phyloP scores from a whole-genome alignment of 2,797 vertebrate species.

The Gobio occitaniae region DNA sequence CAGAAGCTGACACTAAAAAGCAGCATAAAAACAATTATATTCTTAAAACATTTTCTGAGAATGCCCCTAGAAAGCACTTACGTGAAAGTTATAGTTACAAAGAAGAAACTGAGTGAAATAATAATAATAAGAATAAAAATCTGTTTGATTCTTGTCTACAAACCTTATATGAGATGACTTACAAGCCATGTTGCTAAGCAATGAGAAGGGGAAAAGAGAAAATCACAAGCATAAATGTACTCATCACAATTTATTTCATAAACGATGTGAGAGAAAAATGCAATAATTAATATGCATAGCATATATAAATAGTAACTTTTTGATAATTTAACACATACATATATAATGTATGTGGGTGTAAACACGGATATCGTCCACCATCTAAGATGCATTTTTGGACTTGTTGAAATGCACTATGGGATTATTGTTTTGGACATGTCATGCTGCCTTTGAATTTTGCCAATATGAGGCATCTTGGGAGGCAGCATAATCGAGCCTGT shows the following conservation, averaged over 20 bases:
- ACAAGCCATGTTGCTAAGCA: neutral
- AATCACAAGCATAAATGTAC: neutral
- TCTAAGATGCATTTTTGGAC: neutral
- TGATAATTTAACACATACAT: neutral
- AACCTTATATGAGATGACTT: conserved; percentile 21
- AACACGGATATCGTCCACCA: neutral
- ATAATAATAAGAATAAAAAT: neutral
- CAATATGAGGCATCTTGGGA: neutral
- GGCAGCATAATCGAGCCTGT: neutral
- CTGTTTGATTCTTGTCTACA: neutral
- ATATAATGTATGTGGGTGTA: neutral
- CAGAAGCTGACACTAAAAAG: conserved; percentile 2
- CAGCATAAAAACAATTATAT: neutral
- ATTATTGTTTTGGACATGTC: neutral
- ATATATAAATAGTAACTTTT: neutral
- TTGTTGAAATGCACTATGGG: neutral
- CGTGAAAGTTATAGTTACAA: conserved; percentile 9
- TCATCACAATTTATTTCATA: neutral
- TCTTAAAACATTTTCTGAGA: neutral
- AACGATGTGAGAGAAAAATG: neutral
- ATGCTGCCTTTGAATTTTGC: neutral
- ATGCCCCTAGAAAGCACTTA: neutral
- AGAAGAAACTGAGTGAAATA: neutral
- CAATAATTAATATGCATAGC: neutral
- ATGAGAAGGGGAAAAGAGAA: neutral